Percentiles rank a stretch among this genome's conserved stretches.
Evolutionary conservation across 2,888 invertebrate genomes (phyloP).

Genomic region (Cynaeus angustus): DNA sequence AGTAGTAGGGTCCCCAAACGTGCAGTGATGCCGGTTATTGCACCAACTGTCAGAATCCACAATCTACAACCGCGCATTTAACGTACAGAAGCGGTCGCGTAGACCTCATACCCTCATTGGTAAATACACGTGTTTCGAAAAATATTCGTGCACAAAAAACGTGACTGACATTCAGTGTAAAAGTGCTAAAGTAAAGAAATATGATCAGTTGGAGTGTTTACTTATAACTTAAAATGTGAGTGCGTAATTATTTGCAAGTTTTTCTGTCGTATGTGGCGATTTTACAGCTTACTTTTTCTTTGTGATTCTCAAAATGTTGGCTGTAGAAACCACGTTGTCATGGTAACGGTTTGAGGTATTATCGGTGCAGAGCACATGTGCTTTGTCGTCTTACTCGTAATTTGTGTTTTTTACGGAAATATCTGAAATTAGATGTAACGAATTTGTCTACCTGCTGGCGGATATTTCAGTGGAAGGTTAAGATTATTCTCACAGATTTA

Average conservation of each 20-base stretch:
- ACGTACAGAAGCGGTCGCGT: slow-evolving; percentile 15
- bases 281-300: too few species aligned
- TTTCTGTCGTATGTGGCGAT: too few species aligned
- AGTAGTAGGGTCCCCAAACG: background rate
- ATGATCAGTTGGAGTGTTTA: slow-evolving; percentile 1
- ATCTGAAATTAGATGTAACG: too few species aligned
- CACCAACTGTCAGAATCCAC: background rate
- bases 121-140: slow-evolving; percentile 28
- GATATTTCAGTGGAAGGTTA: too few species aligned
- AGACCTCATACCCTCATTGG: slow-evolving; percentile 7
- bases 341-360: too few species aligned
- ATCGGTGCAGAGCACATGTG: too few species aligned
- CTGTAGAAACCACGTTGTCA: too few species aligned
- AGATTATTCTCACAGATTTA: too few species aligned
- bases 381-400: too few species aligned
- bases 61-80: slow-evolving; percentile 26
- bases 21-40: slow-evolving; percentile 22
- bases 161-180: background rate
- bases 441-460: too few species aligned
- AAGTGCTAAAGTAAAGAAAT: background rate
- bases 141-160: background rate
- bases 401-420: too few species aligned
- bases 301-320: too few species aligned
- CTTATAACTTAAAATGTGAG: background rate
- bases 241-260: background rate